Conservation (phyloP, 2,113 vertebrate genomes). For the Phoenicopterus ruber region DNA sequence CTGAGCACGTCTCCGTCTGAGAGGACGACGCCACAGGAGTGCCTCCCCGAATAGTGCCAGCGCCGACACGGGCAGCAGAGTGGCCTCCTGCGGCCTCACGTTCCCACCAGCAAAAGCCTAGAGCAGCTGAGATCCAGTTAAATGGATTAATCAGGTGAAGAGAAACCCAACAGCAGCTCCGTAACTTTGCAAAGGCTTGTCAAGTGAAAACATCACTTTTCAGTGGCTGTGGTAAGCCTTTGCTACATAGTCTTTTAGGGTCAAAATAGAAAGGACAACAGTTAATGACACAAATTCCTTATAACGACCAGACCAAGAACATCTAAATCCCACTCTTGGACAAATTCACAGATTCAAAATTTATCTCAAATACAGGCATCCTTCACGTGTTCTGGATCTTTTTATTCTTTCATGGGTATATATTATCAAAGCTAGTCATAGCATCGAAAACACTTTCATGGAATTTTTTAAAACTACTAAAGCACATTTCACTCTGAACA, state of each 20-base stretch:
- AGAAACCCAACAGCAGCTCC: neutral
- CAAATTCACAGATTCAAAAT: neutral
- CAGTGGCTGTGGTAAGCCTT: neutral
- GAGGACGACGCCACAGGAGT: neutral
- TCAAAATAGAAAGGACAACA: neutral
- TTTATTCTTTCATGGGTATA: neutral
- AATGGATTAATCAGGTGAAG: neutral
- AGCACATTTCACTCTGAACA: neutral
- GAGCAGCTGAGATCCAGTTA: neutral
- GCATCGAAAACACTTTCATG: neutral
- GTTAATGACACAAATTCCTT: neutral
- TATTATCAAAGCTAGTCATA: neutral
- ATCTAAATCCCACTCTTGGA: neutral
- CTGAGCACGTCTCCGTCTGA: neutral
- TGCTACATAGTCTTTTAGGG: neutral
- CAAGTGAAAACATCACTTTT: neutral
- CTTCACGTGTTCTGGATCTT: neutral
- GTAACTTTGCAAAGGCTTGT: neutral
- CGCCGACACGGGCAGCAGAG: accelerated
- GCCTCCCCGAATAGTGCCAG: too few species aligned
- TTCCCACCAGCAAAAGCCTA: neutral
- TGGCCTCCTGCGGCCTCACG: neutral
- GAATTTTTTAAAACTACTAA: neutral
- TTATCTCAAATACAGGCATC: neutral
- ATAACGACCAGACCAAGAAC: neutral